A percentile compares a stretch with the other conserved stretches of the same genome.
Evolutionary conservation across 2,888 invertebrate species (phyloP).

Genomic region (Rhamphomyia laevipes): DNA sequence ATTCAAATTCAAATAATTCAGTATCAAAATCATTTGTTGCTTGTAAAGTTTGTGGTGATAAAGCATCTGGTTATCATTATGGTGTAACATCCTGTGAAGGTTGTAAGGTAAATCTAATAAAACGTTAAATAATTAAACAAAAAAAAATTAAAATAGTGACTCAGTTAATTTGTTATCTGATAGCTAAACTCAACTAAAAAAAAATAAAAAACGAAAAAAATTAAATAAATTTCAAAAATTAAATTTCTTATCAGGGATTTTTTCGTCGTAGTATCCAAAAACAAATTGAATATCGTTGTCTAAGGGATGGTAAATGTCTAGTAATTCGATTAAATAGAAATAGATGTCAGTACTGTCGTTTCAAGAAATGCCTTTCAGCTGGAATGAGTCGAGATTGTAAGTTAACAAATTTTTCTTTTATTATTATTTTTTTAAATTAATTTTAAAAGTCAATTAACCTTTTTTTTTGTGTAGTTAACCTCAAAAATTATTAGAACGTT

Average conservation of each 20-base stretch:
- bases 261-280: slow-evolving; percentile 93
- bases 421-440: neutral
- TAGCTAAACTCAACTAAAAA: neutral
- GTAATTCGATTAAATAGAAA: slow-evolving; percentile 89
- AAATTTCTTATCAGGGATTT: slow-evolving; percentile 61
- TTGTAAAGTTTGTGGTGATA: slow-evolving; percentile 95
- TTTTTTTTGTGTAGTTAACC: too few species aligned
- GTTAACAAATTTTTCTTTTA: slow-evolving; percentile 37
- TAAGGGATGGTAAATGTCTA: slow-evolving; percentile 87
- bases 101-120: slow-evolving; percentile 80
- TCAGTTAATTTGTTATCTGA: neutral
- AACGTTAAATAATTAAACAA: neutral
- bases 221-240: neutral
- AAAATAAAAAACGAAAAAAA: neutral
- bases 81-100: slow-evolving; percentile 97
- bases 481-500: too few species aligned
- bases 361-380: slow-evolving; percentile 91
- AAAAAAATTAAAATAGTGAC: neutral
- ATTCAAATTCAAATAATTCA: slow-evolving; percentile 64
- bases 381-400: slow-evolving; percentile 96
- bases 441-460: neutral
- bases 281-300: slow-evolving; percentile 90
- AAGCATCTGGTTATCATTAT: slow-evolving; percentile 86
- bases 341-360: slow-evolving; percentile 91
- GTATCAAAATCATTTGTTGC: slow-evolving; percentile 80